phyloP scores from a whole-genome alignment of 2,888 invertebrate species.

The Cerceris ruficornis region DNA sequence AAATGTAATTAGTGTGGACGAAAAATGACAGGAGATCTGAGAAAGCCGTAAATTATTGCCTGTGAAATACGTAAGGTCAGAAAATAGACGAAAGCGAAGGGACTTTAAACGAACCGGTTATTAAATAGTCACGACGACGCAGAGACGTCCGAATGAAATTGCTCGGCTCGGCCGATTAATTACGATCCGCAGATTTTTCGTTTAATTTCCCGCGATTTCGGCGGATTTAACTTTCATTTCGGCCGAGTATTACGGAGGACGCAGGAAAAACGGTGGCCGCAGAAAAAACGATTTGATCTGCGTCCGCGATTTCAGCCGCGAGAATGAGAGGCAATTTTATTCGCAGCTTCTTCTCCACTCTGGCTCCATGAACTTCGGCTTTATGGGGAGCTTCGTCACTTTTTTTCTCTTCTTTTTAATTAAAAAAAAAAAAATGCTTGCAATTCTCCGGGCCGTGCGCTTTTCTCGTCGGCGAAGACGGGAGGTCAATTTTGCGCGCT shows the following conservation, averaged over 20 bases:
- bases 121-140: slow-evolving; percentile 21
- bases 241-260: background rate
- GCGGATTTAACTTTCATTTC: background rate
- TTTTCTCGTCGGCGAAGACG: no score
- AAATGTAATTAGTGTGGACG: no score
- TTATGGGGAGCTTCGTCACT: no score
- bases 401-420: no score
- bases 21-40: no score
- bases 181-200: slow-evolving; percentile 18
- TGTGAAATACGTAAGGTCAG: background rate
- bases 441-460: no score
- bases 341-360: background rate
- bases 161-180: slow-evolving; percentile 30
- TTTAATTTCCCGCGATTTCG: slow-evolving; percentile 35
- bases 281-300: background rate
- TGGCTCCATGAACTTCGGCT: background rate
- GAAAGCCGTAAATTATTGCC: no score
- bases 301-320: background rate
- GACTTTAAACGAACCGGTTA: background rate
- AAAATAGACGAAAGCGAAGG: background rate
- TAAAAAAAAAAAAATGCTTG: no score
- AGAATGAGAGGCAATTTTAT: background rate
- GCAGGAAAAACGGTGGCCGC: background rate
- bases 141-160: slow-evolving; percentile 26
- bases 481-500: no score